Evolutionary conservation across 2,797 vertebrate genomes (phyloP), one percentile per base, ranked within the genome.

Genomic region (Cetoscarus ocellatus): DNA sequence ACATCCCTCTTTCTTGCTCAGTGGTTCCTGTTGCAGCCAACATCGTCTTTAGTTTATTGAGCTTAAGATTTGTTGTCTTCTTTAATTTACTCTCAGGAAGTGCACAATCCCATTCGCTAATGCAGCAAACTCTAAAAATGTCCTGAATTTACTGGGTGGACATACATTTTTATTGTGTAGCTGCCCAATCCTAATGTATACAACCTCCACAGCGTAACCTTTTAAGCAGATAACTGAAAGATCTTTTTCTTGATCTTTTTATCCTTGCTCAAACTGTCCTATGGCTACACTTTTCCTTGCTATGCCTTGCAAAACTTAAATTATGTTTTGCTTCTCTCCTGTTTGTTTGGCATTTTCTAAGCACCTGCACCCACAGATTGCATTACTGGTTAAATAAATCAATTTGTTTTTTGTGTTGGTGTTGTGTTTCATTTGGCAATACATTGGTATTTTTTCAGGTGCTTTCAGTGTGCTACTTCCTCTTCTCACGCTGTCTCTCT

Each of bases 401-500:
- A 62, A 43, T 58, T 35, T 8, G 3, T 47, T 55, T 10, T 53
- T 69, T 50, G 74, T 79, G 45, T 77, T 79, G 68, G 62, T 74
- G 51, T 64, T 12, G 67, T 62, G 40, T 70, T 85, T 35, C 12
- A 72, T 40, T 38, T 42, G 44, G 49, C 58, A 56, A 67, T 61
- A 61, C 40, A 49, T 38, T 69, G 15, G 55, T 86, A 42, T 80
- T 67, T 67, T n/a, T 75, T 73, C 42, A 71, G 59, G 67, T 83
- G 77, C 87, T 88, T 83, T 87, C 61, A 78, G 71, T 87, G 70
- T 90, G 78, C 86, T 89, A 72, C 84, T 84, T 91, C 88, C 87
- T 82, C 69, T 89, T 84, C 89, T 91, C 60, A 91, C 91, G 79
- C 84, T 64, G 42, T 92, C 73, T 86, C 55, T 92, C 74, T 89